A percentile compares a stretch with the other conserved stretches of the same genome.
These are phyloP conservation scores for Andinoacara biseriatus DNA, from an alignment of 2,113 vertebrate genomes.

Conservation along the genomic window DNA sequence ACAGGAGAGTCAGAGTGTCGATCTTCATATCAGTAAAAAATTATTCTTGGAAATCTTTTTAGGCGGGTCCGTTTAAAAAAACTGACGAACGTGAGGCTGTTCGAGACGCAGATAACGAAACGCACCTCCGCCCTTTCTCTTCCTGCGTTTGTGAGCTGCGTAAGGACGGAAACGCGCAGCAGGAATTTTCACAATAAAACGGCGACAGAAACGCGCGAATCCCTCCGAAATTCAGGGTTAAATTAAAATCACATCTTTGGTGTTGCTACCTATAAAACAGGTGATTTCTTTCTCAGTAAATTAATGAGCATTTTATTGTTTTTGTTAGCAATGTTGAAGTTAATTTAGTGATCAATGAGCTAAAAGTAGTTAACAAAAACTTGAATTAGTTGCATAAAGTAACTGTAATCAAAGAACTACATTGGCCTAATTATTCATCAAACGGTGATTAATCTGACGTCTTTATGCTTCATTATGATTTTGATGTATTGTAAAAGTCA, in stretches of 20 bases:
- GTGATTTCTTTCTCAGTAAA: accelerated
- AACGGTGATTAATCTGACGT: no score
- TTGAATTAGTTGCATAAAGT: accelerated
- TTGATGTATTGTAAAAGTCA: no score
- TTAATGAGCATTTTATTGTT: not conserved
- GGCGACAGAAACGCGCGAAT: no score
- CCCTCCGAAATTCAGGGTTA: no score
- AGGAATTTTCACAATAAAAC: accelerated
- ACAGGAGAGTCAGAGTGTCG: not conserved
- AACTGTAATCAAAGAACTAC: no score
- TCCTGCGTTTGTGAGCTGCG: no score
- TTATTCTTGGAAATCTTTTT: not conserved
- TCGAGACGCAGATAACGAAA: not conserved
- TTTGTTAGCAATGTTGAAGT: not conserved
- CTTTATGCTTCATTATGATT: no score
- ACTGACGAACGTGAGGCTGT: accelerated
- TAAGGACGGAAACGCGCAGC: no score
- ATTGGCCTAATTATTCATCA: no score
- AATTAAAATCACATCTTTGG: not conserved
- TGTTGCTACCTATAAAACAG: not conserved
- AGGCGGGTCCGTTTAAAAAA: not conserved
- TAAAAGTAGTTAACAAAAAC: accelerated
- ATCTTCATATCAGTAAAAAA: not conserved
- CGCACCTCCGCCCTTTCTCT: not conserved
- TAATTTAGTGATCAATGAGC: not conserved